A percentile compares a stretch with the other conserved stretches of the same genome.
phyloP scores from a whole-genome alignment of 2,888 invertebrate genomes.

The Drosophila macrospina region DNA sequence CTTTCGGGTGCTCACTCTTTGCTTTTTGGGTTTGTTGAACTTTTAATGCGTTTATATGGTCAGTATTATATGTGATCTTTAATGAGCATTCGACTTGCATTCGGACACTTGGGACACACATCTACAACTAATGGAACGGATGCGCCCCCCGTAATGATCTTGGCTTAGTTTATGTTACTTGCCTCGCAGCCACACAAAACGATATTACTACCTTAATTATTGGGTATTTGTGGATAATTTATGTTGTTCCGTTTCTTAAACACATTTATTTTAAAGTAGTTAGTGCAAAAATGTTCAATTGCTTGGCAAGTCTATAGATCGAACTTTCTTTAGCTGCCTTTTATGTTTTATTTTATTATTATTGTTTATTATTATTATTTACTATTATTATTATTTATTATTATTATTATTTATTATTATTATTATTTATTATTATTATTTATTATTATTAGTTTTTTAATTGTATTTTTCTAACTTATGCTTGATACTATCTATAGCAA shows the following conservation, averaged over 20 bases:
- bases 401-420: too few species aligned
- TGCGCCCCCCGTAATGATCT: conserved; percentile 9
- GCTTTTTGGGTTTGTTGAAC: conserved; percentile 68
- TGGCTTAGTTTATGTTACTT: conserved; percentile 1
- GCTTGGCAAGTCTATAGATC: too few species aligned
- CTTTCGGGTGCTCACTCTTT: conserved; percentile 51
- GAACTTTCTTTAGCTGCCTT: too few species aligned
- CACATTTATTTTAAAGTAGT: neutral
- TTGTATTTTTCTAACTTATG: too few species aligned
- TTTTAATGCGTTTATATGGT: conserved; percentile 73
- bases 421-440: too few species aligned
- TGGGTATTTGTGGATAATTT: neutral
- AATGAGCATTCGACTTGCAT: conserved; percentile 49
- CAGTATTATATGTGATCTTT: conserved; percentile 63
- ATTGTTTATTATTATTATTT: too few species aligned
- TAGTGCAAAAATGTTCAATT: too few species aligned
- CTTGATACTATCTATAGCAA: too few species aligned
- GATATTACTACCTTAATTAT: conserved; percentile 1
- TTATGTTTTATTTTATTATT: too few species aligned
- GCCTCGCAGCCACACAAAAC: neutral
- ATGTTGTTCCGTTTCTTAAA: neutral
- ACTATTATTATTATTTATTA: too few species aligned
- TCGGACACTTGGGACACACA: conserved; percentile 4
- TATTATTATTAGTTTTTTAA: too few species aligned
- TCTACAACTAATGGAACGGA: conserved; percentile 4